phyloP scores from a whole-genome alignment of 2,797 vertebrate genomes.

The Cheirogaleus major region DNA sequence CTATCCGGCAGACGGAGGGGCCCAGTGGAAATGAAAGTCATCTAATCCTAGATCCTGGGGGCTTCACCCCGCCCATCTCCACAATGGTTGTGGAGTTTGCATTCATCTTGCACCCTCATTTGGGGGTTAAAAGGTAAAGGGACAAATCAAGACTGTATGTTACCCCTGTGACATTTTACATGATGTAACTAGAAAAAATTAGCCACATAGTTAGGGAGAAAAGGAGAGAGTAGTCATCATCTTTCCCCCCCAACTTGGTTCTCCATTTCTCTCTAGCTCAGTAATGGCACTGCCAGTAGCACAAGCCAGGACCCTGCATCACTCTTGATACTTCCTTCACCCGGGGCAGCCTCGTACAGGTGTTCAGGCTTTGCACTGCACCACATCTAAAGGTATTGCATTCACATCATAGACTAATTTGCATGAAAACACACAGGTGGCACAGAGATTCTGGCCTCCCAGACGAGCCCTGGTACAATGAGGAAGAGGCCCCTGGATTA shows the following conservation, averaged over 20 bases:
- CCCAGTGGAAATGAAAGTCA: background rate
- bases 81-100: background rate
- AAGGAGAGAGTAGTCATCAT: fast-evolving
- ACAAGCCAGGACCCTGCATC: too few species aligned
- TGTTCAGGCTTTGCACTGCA: background rate
- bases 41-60: background rate
- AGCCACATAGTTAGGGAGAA: background rate
- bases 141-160: background rate
- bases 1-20: background rate
- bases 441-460: background rate
- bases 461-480: too few species aligned
- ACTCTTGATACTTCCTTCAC: background rate
- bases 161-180: background rate
- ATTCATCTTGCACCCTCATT: background rate
- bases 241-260: background rate
- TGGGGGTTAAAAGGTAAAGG: background rate
- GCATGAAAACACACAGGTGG: background rate
- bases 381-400: background rate
- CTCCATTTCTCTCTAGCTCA: background rate
- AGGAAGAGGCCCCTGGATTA: background rate
- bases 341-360: background rate
- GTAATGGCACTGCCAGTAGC: fast-evolving
- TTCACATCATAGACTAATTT: background rate
- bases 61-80: too few species aligned
- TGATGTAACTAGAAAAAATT: background rate